Evolutionary conservation across 2,113 vertebrate genomes (phyloP).

Genomic region (Gallinago paraguaiae): DNA sequence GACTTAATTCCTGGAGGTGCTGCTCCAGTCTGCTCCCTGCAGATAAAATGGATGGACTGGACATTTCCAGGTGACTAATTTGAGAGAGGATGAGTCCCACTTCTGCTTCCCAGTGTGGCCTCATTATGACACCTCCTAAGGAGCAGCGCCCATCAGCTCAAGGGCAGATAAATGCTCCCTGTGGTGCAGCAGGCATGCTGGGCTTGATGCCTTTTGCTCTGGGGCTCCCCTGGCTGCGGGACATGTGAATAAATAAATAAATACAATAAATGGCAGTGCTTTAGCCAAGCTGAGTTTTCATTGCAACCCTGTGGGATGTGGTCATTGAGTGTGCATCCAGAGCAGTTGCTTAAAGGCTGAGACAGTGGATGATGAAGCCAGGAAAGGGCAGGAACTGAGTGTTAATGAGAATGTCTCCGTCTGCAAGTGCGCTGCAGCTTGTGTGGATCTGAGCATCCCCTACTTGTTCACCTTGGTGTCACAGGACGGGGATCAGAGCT

Average conservation of each 20-base stretch:
- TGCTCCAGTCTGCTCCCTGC: background rate
- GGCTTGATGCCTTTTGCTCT: background rate
- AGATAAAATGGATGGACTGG: background rate
- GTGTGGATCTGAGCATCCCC: background rate
- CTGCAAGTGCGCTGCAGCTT: background rate
- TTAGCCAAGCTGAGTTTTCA: background rate
- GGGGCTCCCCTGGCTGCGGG: background rate
- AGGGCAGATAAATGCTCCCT: background rate
- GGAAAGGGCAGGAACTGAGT: background rate
- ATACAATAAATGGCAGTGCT: background rate
- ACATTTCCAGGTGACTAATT: background rate
- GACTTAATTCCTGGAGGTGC: background rate
- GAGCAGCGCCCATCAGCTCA: background rate
- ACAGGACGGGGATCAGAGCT: background rate
- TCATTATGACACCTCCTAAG: background rate
- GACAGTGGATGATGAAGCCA: background rate
- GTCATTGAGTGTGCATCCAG: background rate
- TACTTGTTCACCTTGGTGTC: background rate
- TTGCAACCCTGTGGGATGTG: background rate
- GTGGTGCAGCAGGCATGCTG: background rate
- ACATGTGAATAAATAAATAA: background rate
- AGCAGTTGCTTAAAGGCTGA: background rate
- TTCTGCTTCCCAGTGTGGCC: background rate
- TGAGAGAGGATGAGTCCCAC: background rate
- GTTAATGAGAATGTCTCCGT: background rate